phyloP scores from a whole-genome alignment of 2,888 invertebrate species.

The Zygogramma bicolorata region DNA sequence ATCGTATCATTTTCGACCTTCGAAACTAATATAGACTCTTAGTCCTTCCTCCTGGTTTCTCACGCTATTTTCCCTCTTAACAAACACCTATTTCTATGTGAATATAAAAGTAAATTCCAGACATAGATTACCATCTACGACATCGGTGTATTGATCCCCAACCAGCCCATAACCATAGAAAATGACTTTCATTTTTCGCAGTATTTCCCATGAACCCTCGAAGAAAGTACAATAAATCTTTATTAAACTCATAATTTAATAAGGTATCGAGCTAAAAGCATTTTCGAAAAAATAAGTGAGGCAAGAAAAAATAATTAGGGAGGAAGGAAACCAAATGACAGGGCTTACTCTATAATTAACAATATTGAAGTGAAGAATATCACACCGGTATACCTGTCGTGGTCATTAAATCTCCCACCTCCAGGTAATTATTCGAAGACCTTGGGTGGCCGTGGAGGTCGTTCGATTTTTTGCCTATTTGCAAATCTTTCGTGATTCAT shows the following conservation, averaged over 20 bases:
- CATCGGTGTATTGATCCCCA: no score
- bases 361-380: slow-evolving; percentile 54
- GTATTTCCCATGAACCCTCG: slow-evolving; percentile 35
- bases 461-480: slow-evolving; percentile 25
- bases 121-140: no score
- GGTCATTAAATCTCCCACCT: slow-evolving; percentile 28
- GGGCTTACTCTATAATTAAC: slow-evolving; percentile 54
- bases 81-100: no score
- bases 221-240: slow-evolving; percentile 32
- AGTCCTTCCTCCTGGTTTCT: no score
- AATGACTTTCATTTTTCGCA: slow-evolving; percentile 35
- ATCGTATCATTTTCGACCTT: no score
- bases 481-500: slow-evolving; percentile 27
- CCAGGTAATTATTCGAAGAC: slow-evolving; percentile 31
- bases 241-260: slow-evolving; percentile 36
- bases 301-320: slow-evolving; percentile 38
- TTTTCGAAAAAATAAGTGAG: slow-evolving; percentile 39
- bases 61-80: no score
- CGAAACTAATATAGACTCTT: no score
- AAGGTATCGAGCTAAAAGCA: slow-evolving; percentile 37
- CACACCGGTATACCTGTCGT: slow-evolving; percentile 47
- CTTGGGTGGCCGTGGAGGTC: slow-evolving; percentile 34
- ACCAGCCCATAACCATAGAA: not conserved
- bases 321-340: slow-evolving; percentile 47
- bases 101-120: no score